Conservation (phyloP, 2,888 invertebrate species). For the Bellardia bayeri region DNA sequence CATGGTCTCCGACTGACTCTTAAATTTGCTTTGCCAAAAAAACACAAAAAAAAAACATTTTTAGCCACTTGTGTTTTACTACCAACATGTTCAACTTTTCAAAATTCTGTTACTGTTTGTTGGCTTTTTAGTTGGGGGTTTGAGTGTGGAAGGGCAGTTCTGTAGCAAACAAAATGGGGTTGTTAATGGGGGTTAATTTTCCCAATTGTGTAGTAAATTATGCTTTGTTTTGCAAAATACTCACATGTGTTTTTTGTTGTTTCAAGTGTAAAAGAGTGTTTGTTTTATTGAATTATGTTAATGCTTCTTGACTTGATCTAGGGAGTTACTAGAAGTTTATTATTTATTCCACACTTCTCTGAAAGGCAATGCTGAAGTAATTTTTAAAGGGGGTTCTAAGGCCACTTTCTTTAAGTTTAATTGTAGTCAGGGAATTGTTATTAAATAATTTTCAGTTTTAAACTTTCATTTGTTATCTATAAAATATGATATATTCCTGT, state of each 20-base stretch:
- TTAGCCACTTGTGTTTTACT: constrained; percentile 54
- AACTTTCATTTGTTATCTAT: too few relatives aligned
- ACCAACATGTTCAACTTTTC: constrained; percentile 40
- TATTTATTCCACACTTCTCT: background rate
- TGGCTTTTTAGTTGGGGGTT: background rate
- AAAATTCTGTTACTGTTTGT: constrained; percentile 40
- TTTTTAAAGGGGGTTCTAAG: too few relatives aligned
- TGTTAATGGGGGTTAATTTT: background rate
- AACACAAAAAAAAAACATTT: constrained; percentile 4
- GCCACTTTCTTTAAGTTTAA: too few relatives aligned
- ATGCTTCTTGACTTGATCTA: background rate
- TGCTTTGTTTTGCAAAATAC: background rate
- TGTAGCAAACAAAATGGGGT: background rate
- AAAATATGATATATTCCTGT: too few relatives aligned
- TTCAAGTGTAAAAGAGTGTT: background rate
- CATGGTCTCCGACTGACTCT: constrained; percentile 13
- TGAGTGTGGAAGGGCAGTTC: background rate
- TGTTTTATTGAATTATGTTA: background rate
- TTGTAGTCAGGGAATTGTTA: too few relatives aligned
- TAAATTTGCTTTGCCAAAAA: constrained; percentile 57
- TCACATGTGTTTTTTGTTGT: background rate
- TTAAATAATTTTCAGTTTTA: too few relatives aligned
- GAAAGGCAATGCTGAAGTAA: too few relatives aligned
- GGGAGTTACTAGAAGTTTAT: background rate
- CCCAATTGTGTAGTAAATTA: constrained; percentile 6